Conservation (phyloP, 2,888 invertebrate species). For the Psylliodes chrysocephalus region DNA sequence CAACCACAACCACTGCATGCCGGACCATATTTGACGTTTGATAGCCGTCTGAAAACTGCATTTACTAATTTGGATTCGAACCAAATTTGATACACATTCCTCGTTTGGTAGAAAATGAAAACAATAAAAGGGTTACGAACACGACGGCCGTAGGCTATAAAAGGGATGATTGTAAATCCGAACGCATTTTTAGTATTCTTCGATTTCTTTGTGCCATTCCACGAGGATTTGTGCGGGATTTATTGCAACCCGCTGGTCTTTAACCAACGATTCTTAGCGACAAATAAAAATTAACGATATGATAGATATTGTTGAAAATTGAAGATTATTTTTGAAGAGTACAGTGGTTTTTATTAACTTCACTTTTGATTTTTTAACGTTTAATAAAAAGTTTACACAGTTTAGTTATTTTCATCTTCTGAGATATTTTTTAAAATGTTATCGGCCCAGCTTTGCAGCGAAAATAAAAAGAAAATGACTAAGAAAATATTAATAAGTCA, state of each 20-base stretch:
- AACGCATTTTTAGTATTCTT: constrained; percentile 31
- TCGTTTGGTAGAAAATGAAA: constrained; percentile 59
- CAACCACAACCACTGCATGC: constrained; percentile 57
- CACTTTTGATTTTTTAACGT: too few species aligned
- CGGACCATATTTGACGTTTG: constrained; percentile 63
- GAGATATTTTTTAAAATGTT: too few species aligned
- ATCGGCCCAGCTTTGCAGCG: too few species aligned
- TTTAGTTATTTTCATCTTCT: too few species aligned
- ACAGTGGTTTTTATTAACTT: too few species aligned
- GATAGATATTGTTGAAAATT: too few species aligned
- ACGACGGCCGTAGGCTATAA: constrained; percentile 34
- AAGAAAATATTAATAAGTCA: too few species aligned
- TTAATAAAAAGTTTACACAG: too few species aligned
- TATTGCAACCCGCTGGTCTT: constrained; percentile 2
- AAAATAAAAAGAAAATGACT: too few species aligned
- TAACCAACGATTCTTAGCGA: background rate
- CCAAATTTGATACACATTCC: constrained; percentile 64
- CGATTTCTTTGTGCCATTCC: constrained; percentile 27
- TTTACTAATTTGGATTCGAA: constrained; percentile 64
- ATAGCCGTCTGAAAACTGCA: constrained; percentile 61
- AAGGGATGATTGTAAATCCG: constrained; percentile 38
- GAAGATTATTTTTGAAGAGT: too few species aligned
- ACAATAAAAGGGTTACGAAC: constrained; percentile 58
- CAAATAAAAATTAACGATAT: background rate
- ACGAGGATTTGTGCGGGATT: constrained; percentile 20